Base-by-base conservation (phyloP, 1,140 invertebrate genomes). In the Anastrepha ludens region DNA sequence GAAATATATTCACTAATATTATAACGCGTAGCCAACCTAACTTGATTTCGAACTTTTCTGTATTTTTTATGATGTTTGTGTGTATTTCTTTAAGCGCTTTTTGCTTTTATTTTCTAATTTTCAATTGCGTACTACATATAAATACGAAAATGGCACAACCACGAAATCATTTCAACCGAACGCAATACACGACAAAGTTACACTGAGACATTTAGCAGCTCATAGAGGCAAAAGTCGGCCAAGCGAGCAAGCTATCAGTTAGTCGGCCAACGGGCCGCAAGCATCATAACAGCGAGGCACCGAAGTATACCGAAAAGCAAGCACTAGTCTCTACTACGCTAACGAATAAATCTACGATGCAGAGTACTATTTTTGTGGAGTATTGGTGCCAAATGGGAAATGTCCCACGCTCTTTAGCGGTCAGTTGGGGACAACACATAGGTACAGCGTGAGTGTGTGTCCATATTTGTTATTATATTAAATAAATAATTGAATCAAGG, bases 121-220 rank as follows among this genome's bases (percentile, higher is more conserved):
- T 81, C 44, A 81, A 81, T 81, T 81, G 74, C 74, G 74, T 55
- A n/a, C 47, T 81, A 81, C 20, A 55, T 81, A 81, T 11, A 8
- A 81, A 20, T 11, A 47, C 47, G 47, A 20, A 55, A 81, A 81
- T 17, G 9, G 17, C 74, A 81, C 74, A 81, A 58, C 74, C 74
- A 55, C 47, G 9, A 81, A 11, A 55, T 29, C 41, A 81, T 55
- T 81, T 55, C 74, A 55, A 81, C 74, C 74, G 74, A 81, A 81
- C 47, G 47, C 74, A 81, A 81, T 55, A 81, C 74, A 55, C 74
- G 74, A 81, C 74, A 81, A 11, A 81, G 47, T 55, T 81, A 81
- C 50, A 81, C 74, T 81, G 74, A 81, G 74, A n/a, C 47, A 55
- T 55, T 13, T 17, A 50, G 47, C 74, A 81, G 74, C n/a, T 50